Base-by-base conservation (phyloP, 2,888 invertebrate species). In the Xanthorhoe spadicearia region DNA sequence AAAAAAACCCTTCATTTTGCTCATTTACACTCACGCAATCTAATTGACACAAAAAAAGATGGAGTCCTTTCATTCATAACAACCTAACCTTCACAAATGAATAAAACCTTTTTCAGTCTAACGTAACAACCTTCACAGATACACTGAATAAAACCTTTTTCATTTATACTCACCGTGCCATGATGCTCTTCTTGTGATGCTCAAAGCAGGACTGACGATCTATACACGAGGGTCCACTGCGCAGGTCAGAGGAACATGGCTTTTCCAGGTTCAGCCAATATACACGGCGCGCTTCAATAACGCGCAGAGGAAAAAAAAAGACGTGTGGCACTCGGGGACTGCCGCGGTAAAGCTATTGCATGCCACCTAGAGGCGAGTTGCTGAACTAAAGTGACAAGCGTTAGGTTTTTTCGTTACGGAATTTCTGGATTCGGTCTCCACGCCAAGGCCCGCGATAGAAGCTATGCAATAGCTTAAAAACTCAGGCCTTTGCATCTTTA, bases 141-240 rank as follows among this genome's bases (percentile, higher is more conserved):
- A 23, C 23, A 23, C 7, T 32, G 38, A 43, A 13, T 43, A 13
- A 4, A 43, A 43, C 38, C 38, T 43, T 43, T 38, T 43, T 43
- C 38, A 3, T 43, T 13, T 3, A 43, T 13, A 83, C 85, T 85
- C 32, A 85, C 85, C 85, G 83, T 64, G 76, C 70, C 85, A 85
- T 84, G 73, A 71, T 71, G 66, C 38, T 54, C 65, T 64, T 76
- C 67, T 69, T 73, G 4, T 8, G 67, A 59, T 49, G 54, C 38
- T 52, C 72, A 61, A 65, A 66, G 71, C 70, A 73, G 73, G 56
- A 85, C 86, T 85, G 78, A 49, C 83, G 83, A 85, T 85, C 86
- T 57, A 85, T 85, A 85, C 78, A 52, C 63, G 71, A 74, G 64
- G 62, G 55, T 69, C 72, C 76, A 84, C 19, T 89, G 90, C 90